Evolutionary conservation across 1,140 invertebrate genomes (phyloP).

Genomic region (Pomacea maculata): DNA sequence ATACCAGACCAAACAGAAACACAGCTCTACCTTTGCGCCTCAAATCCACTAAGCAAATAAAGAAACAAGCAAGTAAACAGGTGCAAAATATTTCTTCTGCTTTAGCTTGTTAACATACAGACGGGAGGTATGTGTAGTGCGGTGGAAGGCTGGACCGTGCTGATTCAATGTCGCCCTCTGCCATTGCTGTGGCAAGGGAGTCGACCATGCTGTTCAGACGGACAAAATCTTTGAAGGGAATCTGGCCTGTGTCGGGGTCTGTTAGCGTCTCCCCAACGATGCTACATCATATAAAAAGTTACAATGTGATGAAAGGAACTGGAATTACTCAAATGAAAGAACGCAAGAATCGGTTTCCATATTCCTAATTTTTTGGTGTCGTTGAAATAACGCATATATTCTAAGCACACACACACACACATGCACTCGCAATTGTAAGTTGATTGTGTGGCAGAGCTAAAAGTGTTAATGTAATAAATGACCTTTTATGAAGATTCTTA

Average conservation of each 20-base stretch:
- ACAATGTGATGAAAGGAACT: background rate
- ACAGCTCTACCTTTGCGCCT: background rate
- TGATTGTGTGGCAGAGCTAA: too few species aligned
- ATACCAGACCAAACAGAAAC: background rate
- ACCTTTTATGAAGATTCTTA: constrained; percentile 9
- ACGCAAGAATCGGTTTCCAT: background rate
- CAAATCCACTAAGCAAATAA: background rate
- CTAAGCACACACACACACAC: too few species aligned
- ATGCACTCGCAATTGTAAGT: too few species aligned
- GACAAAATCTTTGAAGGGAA: constrained; percentile 27
- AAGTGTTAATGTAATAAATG: too few species aligned
- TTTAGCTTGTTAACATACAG: constrained; percentile 15
- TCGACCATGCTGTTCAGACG: constrained; percentile 15
- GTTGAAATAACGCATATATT: background rate
- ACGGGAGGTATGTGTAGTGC: constrained; percentile 33
- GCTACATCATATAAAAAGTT: constrained; percentile 14
- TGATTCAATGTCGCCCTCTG: constrained; percentile 21
- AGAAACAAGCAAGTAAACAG: too few species aligned
- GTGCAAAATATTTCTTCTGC: background rate
- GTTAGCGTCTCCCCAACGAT: constrained; percentile 27
- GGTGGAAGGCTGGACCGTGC: constrained; percentile 24
- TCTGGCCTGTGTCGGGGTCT: constrained; percentile 22
- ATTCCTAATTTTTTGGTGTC: background rate
- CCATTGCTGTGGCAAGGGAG: constrained; percentile 21
- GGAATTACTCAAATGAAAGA: background rate